These are phyloP conservation scores for Mizuhopecten yessoensis DNA, from an alignment of 1,140 invertebrate genomes.

Conservation along the genomic window DNA sequence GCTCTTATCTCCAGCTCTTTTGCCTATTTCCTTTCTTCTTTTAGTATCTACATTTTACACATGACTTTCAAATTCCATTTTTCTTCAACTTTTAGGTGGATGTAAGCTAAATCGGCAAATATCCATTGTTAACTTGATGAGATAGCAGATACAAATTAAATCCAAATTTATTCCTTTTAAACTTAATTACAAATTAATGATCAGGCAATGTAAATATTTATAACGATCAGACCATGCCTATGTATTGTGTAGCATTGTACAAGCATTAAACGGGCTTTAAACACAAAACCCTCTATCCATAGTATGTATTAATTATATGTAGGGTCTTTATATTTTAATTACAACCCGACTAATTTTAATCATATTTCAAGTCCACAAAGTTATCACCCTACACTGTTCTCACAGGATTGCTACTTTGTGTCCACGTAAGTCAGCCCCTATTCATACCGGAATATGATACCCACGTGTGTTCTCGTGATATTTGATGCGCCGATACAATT, in stretches of 20 bases:
- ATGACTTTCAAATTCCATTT: too few relatives aligned
- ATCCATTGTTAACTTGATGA: background rate
- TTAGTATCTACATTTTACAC: too few relatives aligned
- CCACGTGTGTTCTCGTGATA: background rate
- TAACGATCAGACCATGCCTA: background rate
- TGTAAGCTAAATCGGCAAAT: background rate
- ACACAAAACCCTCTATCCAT: background rate
- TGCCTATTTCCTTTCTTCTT: too few relatives aligned
- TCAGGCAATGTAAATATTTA: background rate
- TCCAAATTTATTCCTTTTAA: background rate
- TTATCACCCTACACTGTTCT: background rate
- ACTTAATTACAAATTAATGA: constrained; percentile 40
- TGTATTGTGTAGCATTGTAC: background rate
- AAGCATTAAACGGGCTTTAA: background rate
- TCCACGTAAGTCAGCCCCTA: background rate
- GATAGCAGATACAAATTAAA: background rate
- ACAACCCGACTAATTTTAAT: background rate
- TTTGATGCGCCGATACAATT: constrained; percentile 8
- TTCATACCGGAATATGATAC: constrained; percentile 16
- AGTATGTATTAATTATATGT: background rate
- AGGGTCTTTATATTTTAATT: background rate
- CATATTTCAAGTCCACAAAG: background rate
- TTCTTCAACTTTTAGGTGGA: background rate
- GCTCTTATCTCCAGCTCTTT: too few relatives aligned
- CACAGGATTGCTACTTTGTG: background rate